A percentile compares a stretch with the other conserved stretches of the same genome.
Evolutionary conservation across 2,888 invertebrate genomes (phyloP).

Genomic region (Bimastos eiseni): DNA sequence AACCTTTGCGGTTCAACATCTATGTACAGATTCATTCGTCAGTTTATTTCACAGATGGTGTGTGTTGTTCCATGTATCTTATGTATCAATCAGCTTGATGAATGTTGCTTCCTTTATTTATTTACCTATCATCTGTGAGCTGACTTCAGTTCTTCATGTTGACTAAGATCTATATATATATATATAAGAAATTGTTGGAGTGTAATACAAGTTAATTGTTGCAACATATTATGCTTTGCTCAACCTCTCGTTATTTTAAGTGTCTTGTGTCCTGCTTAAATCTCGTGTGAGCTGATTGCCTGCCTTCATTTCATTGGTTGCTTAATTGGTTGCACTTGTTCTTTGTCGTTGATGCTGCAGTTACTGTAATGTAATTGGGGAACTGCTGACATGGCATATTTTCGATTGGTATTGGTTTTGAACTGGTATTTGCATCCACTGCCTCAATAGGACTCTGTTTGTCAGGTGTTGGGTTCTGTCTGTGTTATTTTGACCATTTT

Average conservation of each 20-base stretch:
- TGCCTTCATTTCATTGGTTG: too few species aligned
- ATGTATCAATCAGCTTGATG: too few species aligned
- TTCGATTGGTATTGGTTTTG: background rate
- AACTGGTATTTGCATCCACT: background rate
- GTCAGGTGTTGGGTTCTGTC: background rate
- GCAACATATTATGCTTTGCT: background rate
- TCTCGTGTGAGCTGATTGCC: background rate
- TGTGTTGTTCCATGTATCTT: too few species aligned
- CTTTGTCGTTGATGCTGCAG: background rate
- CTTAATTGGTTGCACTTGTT: background rate
- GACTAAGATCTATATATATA: background rate
- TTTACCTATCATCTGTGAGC: background rate
- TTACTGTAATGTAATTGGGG: background rate
- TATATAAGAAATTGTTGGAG: background rate
- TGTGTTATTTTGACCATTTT: background rate
- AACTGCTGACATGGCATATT: background rate
- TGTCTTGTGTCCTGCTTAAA: background rate
- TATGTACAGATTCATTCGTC: too few species aligned
- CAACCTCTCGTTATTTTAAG: background rate
- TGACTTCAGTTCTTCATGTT: background rate
- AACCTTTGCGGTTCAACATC: too few species aligned
- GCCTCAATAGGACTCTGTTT: background rate
- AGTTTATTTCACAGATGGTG: too few species aligned
- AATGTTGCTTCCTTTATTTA: background rate
- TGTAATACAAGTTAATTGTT: background rate